These are phyloP conservation scores for Desmophyllum pertusum DNA, from an alignment of 92 coral and sea anemone genomes.

Conservation along the genomic window DNA sequence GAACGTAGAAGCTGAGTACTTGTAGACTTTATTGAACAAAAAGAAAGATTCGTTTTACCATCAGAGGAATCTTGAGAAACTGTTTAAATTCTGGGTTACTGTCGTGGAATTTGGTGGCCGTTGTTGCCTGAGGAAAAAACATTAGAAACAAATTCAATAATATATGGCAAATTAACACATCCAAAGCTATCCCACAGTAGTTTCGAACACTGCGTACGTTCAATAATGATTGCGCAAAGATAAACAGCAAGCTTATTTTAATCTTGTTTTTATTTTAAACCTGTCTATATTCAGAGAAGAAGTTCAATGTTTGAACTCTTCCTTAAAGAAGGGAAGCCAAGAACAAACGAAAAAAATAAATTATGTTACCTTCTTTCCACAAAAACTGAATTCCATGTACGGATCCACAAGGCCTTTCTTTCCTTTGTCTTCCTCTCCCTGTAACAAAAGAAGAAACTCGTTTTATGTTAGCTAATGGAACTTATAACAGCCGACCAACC, in stretches of 20 bases:
- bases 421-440: constrained; percentile 71
- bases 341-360: background rate
- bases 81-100: constrained; percentile 87
- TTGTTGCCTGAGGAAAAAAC: constrained; percentile 63
- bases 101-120: constrained; percentile 82
- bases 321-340: background rate
- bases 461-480: background rate
- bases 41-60: constrained; percentile 42
- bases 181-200: too few relatives aligned
- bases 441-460: constrained; percentile 13
- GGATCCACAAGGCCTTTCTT: constrained; percentile 91
- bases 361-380: constrained; percentile 85
- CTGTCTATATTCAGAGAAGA: background rate
- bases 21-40: background rate
- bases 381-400: constrained; percentile 82
- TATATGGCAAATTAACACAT: too few relatives aligned
- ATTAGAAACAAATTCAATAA: background rate
- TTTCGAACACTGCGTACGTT: too few relatives aligned
- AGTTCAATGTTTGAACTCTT: background rate
- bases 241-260: too few relatives aligned
- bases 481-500: background rate
- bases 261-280: too few relatives aligned
- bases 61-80: constrained; percentile 82
- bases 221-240: too few relatives aligned
- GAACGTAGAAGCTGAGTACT: too few relatives aligned